A percentile compares a stretch with the other conserved stretches of the same genome.
Conservation (phyloP, 2,888 invertebrate species). For the Tuberolachnus salignus region DNA sequence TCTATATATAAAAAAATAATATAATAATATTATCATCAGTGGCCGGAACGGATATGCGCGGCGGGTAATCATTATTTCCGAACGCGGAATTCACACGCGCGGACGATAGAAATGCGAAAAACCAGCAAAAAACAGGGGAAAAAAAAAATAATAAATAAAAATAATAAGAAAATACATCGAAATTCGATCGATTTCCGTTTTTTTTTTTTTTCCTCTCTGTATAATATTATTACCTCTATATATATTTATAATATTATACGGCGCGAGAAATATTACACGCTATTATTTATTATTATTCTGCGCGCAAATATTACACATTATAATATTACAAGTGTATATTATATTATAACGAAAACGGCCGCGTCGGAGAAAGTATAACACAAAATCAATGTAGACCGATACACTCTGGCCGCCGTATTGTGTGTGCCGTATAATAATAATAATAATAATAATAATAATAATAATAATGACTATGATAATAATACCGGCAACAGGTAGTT, state of each 20-base stretch:
- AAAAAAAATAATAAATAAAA: not conserved
- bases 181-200: slow-evolving; percentile 23
- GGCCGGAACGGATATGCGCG: slow-evolving; percentile 31
- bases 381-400: slow-evolving; percentile 40
- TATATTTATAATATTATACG: too few relatives aligned
- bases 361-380: slow-evolving; percentile 38
- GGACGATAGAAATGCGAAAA: not conserved
- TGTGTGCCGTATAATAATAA: not conserved
- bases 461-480: too few relatives aligned
- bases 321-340: not conserved
- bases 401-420: not conserved
- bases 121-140: too few relatives aligned
- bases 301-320: not conserved
- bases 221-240: not conserved
- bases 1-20: too few relatives aligned
- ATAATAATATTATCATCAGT: not conserved
- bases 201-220: not conserved
- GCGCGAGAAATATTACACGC: too few relatives aligned
- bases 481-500: too few relatives aligned
- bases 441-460: too few relatives aligned
- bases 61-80: slow-evolving; percentile 20
- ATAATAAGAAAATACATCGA: not conserved
- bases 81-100: slow-evolving; percentile 13
- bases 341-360: not conserved
- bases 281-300: too few relatives aligned